A percentile compares a stretch with the other conserved stretches of the same genome.
Evolutionary conservation across 2,113 vertebrate genomes (phyloP).

Genomic region (Oreotrochilus melanogaster): DNA sequence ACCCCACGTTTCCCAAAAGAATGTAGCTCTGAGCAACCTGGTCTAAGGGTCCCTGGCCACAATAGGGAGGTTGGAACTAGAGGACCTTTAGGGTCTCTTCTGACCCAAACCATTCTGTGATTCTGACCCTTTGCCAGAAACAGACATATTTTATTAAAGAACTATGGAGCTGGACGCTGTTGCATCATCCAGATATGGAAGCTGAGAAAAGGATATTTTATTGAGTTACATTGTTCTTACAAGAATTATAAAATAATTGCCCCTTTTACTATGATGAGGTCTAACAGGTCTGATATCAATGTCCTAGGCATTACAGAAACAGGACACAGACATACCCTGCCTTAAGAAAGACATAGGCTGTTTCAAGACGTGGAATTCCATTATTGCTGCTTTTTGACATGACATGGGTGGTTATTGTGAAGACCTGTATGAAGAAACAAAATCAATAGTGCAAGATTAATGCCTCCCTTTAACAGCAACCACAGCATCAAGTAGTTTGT

Average conservation of each 20-base stretch:
- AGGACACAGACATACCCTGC: neutral
- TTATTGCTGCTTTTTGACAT: neutral
- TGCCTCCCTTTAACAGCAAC: neutral
- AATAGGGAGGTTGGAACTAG: too few relatives aligned
- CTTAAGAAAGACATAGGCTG: neutral
- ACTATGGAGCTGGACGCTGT: neutral
- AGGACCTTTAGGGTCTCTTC: too few relatives aligned
- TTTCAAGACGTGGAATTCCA: neutral
- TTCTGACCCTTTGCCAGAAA: neutral
- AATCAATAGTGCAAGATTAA: constrained; percentile 12
- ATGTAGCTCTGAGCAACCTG: neutral
- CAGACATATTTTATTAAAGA: neutral
- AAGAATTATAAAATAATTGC: neutral
- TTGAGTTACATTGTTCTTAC: neutral
- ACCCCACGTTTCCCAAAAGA: neutral
- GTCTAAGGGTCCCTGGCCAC: too few relatives aligned
- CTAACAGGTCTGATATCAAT: neutral
- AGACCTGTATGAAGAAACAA: neutral
- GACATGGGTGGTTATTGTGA: neutral
- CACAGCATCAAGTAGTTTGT: neutral
- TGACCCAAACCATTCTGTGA: too few relatives aligned
- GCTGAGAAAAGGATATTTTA: neutral
- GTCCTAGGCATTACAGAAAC: neutral
- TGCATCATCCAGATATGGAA: neutral
- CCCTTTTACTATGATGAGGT: neutral